Conservation (phyloP, 1,140 invertebrate species). For the Glossosoma conforme region DNA sequence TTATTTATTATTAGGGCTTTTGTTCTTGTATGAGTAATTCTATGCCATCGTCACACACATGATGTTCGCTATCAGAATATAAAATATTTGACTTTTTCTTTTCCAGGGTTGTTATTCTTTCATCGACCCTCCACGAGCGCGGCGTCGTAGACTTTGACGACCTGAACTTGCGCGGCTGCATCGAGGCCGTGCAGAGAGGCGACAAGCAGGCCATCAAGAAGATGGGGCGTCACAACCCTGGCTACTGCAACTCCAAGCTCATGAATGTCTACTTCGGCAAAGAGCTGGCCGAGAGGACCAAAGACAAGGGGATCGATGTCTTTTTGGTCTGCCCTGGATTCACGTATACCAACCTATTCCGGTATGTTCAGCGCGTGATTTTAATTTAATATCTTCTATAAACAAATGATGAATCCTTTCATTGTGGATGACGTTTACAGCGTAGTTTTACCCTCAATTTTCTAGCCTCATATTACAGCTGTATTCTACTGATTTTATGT, state of each 20-base stretch:
- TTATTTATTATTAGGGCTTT: too few relatives aligned
- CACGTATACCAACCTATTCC: conserved; percentile 65
- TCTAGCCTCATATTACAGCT: too few relatives aligned
- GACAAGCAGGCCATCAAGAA: conserved; percentile 30
- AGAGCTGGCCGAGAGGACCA: conserved; percentile 55
- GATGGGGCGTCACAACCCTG: conserved; percentile 52
- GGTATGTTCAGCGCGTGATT: conserved; percentile 35
- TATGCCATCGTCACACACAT: too few relatives aligned
- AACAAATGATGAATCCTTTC: conserved; percentile 1
- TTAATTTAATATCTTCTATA: not conserved
- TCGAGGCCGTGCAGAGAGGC: conserved; percentile 38
- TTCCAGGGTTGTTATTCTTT: conserved; percentile 52
- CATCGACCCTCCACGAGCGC: conserved; percentile 48
- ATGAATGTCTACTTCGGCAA: conserved; percentile 67
- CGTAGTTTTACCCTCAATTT: too few relatives aligned
- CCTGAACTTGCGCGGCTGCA: conserved; percentile 47
- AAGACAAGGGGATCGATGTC: conserved; percentile 60
- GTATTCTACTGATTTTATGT: too few relatives aligned
- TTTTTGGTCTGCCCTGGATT: conserved; percentile 81
- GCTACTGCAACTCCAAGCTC: conserved; percentile 77
- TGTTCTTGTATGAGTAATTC: too few relatives aligned
- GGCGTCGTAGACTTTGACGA: conserved; percentile 68
- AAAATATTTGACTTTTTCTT: too few relatives aligned
- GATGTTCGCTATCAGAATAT: too few relatives aligned
- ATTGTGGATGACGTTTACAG: conserved; percentile 32